These are phyloP conservation scores for Hesperia comma DNA, from an alignment of 2,888 invertebrate genomes.

Conservation along the genomic window DNA sequence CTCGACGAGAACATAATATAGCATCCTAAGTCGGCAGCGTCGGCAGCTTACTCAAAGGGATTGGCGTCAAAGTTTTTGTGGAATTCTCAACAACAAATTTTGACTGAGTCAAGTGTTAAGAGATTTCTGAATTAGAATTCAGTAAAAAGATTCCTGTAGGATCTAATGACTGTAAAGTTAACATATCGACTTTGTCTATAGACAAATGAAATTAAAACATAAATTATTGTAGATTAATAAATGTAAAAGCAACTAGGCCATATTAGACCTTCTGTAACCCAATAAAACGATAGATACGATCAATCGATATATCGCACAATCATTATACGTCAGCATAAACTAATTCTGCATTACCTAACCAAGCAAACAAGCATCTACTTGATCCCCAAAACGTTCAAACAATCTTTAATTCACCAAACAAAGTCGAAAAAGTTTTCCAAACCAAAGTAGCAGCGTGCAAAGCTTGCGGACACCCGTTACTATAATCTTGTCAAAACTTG, in stretches of 20 bases:
- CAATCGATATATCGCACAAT: too few relatives aligned
- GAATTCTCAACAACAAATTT: background rate
- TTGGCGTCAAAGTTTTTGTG: background rate
- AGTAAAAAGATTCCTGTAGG: background rate
- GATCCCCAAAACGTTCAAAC: background rate
- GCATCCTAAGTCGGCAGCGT: too few relatives aligned
- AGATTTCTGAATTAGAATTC: background rate
- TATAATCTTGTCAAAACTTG: slow-evolving; percentile 43
- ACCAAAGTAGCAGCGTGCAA: slow-evolving; percentile 12
- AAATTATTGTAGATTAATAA: too few relatives aligned
- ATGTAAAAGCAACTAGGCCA: too few relatives aligned
- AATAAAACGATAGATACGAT: too few relatives aligned
- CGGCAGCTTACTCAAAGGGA: background rate
- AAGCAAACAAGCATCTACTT: background rate
- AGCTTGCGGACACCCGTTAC: slow-evolving; percentile 34
- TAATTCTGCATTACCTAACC: too few relatives aligned
- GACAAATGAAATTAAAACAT: too few relatives aligned
- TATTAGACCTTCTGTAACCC: too few relatives aligned
- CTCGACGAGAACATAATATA: background rate
- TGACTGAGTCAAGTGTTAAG: background rate
- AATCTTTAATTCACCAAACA: background rate
- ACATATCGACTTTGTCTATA: too few relatives aligned
- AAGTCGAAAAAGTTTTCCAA: background rate
- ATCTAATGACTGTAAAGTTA: background rate
- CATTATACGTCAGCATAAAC: too few relatives aligned